phyloP scores from a whole-genome alignment of 2,797 vertebrate species.

The Valencia hispanica region DNA sequence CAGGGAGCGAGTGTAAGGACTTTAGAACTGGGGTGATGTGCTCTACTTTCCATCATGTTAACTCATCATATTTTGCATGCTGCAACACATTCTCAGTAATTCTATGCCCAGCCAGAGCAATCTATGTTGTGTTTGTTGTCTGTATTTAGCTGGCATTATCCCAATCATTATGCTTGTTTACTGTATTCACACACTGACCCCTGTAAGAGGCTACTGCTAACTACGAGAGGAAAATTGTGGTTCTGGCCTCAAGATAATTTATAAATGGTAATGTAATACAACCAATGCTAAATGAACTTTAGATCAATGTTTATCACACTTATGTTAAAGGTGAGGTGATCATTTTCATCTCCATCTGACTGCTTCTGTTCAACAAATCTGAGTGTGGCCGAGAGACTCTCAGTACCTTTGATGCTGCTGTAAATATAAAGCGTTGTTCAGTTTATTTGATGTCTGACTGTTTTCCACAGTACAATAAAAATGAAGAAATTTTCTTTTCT shows the following conservation, averaged over 20 bases:
- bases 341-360: slow-evolving; percentile 59
- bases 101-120: slow-evolving; percentile 21
- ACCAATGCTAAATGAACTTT: slow-evolving; percentile 41
- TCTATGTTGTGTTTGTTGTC: slow-evolving; percentile 53
- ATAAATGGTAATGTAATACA: slow-evolving; percentile 28
- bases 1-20: too few species aligned
- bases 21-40: too few species aligned
- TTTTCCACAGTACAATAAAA: slow-evolving; percentile 15
- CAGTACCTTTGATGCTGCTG: slow-evolving; percentile 28
- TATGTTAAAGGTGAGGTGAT: slow-evolving; percentile 62
- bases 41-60: slow-evolving; percentile 78
- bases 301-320: slow-evolving; percentile 66
- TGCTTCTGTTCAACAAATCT: slow-evolving; percentile 39
- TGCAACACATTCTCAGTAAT: slow-evolving; percentile 32
- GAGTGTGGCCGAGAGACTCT: slow-evolving; percentile 36
- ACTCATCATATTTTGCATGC: slow-evolving; percentile 44
- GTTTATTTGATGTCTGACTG: slow-evolving; percentile 39
- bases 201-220: slow-evolving; percentile 15
- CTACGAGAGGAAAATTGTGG: slow-evolving; percentile 35
- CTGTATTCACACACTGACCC: slow-evolving; percentile 42
- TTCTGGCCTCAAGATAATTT: slow-evolving; percentile 40
- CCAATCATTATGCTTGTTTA: slow-evolving; percentile 53
- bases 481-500: slow-evolving; percentile 21
- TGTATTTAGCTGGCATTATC: slow-evolving; percentile 63
- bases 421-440: slow-evolving; percentile 49